Conservation (phyloP, 2,797 vertebrate genomes). For the Hemitrygon akajei region DNA sequence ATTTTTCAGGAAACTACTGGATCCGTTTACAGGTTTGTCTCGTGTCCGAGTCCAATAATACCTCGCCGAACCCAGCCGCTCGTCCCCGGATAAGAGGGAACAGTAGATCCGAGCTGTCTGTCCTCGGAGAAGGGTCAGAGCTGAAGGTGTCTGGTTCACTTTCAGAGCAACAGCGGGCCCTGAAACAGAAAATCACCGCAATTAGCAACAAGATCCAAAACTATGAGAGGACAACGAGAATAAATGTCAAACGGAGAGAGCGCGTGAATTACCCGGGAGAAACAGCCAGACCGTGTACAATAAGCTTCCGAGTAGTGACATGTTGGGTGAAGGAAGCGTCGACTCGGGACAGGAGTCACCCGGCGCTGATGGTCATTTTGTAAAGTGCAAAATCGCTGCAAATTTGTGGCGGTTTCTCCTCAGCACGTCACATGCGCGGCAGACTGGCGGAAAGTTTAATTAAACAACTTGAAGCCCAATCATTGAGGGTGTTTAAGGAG, state of each 20-base stretch:
- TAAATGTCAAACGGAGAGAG: too few species aligned
- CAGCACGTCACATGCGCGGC: not conserved
- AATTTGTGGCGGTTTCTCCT: too few species aligned
- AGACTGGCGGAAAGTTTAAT: not conserved
- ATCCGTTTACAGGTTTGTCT: not conserved
- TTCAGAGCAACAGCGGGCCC: not conserved
- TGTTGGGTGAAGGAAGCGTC: not conserved
- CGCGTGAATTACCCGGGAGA: not conserved
- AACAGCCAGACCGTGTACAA: not conserved
- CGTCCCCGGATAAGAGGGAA: not conserved
- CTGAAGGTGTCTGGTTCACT: not conserved
- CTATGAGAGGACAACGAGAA: not conserved
- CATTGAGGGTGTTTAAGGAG: too few species aligned
- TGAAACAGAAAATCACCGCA: not conserved
- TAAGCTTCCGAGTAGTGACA: not conserved
- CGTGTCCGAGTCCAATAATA: not conserved
- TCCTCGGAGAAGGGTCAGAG: slow-evolving; percentile 4
- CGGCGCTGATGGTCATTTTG: not conserved
- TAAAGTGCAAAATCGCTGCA: not conserved
- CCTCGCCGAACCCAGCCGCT: not conserved
- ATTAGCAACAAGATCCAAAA: not conserved
- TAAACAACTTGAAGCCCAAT: too few species aligned
- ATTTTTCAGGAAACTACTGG: not conserved
- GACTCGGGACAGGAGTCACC: not conserved
- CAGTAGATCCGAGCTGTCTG: not conserved